phyloP scores from a whole-genome alignment of 2,797 vertebrate genomes.

The Sylvilagus floridanus region DNA sequence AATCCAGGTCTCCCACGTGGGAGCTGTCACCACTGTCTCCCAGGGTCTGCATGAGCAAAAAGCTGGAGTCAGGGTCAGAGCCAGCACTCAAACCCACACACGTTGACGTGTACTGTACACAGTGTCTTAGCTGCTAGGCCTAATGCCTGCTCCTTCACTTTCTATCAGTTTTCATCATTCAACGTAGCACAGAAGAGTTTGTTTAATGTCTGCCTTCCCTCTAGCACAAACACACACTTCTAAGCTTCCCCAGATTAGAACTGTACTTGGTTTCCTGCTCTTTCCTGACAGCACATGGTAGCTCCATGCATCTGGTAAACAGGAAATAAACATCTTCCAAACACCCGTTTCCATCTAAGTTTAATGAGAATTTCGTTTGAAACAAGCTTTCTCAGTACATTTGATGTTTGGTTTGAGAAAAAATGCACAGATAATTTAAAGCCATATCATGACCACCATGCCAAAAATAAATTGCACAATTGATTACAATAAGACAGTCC shows the following conservation, averaged over 20 bases:
- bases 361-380: not conserved
- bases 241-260: not conserved
- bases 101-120: too few species aligned
- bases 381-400: not conserved
- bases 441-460: not conserved
- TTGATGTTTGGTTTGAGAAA: not conserved
- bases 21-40: too few species aligned
- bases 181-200: not conserved
- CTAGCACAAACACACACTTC: not conserved
- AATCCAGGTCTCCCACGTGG: too few species aligned
- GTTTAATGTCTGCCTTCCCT: not conserved
- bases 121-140: too few species aligned
- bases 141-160: not conserved
- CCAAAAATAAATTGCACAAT: slow-evolving; percentile 1
- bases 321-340: not conserved
- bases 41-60: too few species aligned
- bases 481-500: not conserved
- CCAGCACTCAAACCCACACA: too few species aligned
- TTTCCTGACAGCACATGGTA: not conserved
- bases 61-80: not conserved
- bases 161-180: not conserved
- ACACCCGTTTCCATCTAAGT: not conserved
- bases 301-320: not conserved
- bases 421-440: not conserved
- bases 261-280: not conserved